phyloP scores from a whole-genome alignment of 2,113 vertebrate genomes.

The Larimichthys polyactis region DNA sequence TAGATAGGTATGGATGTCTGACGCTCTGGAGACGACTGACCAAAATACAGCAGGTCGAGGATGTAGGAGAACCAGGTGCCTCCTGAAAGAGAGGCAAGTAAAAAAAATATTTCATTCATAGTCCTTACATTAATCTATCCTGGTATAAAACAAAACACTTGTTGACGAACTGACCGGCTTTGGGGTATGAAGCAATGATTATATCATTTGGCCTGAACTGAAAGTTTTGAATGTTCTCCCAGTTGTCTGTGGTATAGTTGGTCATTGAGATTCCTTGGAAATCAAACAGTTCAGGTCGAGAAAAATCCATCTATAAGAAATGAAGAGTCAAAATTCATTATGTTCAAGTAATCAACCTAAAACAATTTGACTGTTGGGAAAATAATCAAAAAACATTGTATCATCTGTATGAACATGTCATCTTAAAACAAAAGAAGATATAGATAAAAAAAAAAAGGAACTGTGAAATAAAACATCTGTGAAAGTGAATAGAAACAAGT shows the following conservation, averaged over 20 bases:
- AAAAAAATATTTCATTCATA: neutral
- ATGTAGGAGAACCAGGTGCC: neutral
- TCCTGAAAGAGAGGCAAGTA: neutral
- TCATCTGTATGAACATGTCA: neutral
- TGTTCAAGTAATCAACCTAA: no score
- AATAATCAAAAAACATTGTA: no score
- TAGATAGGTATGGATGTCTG: neutral
- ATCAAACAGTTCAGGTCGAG: constrained; percentile 65
- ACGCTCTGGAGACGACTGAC: neutral
- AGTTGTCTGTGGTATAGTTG: constrained; percentile 78
- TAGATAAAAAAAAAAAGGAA: no score
- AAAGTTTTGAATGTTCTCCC: constrained; percentile 83
- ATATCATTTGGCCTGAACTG: constrained; percentile 85
- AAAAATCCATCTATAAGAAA: constrained; percentile 2
- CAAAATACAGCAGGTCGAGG: neutral
- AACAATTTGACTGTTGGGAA: no score
- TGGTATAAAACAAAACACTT: neutral
- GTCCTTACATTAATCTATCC: neutral
- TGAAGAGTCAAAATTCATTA: neutral
- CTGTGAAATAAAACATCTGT: no score
- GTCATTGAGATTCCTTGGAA: constrained; percentile 80
- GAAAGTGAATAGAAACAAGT: no score
- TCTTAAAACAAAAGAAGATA: neutral
- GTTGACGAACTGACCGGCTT: constrained; percentile 79
- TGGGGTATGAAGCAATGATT: constrained; percentile 86